Base-by-base conservation (phyloP, 2,113 vertebrate genomes). In the Puma concolor region DNA sequence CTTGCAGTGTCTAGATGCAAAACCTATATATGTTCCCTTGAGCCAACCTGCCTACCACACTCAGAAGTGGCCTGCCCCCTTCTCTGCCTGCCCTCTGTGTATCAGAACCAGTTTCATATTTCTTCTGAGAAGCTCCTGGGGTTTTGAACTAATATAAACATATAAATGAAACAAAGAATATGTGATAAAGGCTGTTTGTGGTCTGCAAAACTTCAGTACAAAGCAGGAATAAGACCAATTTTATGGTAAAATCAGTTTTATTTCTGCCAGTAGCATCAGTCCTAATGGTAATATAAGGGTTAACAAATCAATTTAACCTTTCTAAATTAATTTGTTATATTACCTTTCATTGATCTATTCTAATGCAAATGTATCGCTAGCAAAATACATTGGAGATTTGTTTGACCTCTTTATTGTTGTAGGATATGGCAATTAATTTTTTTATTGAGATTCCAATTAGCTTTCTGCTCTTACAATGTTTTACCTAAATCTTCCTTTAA, bases 401-500 rank as follows among this genome's bases (percentile, higher is more conserved):
- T 97, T 95, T 98, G 98, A 98, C 98, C 98, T 98, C 96, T 97
- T 97, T 97, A 98, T 98, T 98, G 93, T 98, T 96, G 95, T 95
- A 97, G 97, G 94, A 98, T 98, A 97, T 98, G 94, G 97, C 98
- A 98, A 98, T 98, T 99, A 98, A 98, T 98, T 99, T 99, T 98
- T 98, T 98, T 98, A 98, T 98, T 98, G 98, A 98, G 97, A 98
- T 98, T 98, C 98, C 98, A 98, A 98, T 98, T 98, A 97, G 97
- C 98, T 98, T 98, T 98, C 95, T 98, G 93, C 96, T 98, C 98
- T 95, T 97, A 93, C 96, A 98, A 98, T 98, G 97, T 98, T 98
- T 98, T 98, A 98, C 98, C 95, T 98, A 98, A 98, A 98, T 98
- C 91, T 82, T 90, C 92, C 94, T 98, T 98, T 97, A 89, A 98